Conservation (phyloP, 2,797 vertebrate genomes). For the Thalassophryne amazonica region DNA sequence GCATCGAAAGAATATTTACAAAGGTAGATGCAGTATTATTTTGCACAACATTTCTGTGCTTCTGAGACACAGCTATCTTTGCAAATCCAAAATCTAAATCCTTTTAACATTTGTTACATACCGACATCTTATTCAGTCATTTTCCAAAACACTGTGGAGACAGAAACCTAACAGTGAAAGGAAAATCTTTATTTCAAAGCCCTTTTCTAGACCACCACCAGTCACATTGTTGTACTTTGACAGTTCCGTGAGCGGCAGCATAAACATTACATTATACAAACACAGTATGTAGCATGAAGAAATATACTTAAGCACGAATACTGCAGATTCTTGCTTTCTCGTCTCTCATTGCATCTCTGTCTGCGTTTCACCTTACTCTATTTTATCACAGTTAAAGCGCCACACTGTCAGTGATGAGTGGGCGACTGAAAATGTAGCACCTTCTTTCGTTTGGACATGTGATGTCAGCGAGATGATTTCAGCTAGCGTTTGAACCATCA, state of each 20-base stretch:
- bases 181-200: slow-evolving; percentile 25
- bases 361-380: slow-evolving; percentile 36
- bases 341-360: slow-evolving; percentile 16
- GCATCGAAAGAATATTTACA: slow-evolving; percentile 10
- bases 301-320: slow-evolving; percentile 21
- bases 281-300: slow-evolving; percentile 33
- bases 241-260: slow-evolving; percentile 4
- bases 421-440: slow-evolving; percentile 51
- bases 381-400: slow-evolving; percentile 49
- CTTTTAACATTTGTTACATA: slow-evolving; percentile 26
- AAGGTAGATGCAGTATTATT: slow-evolving; percentile 23
- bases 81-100: slow-evolving; percentile 6
- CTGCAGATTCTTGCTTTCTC: slow-evolving; percentile 18
- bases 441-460: slow-evolving; percentile 30
- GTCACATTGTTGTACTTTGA: slow-evolving; percentile 7
- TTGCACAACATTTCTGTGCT: slow-evolving; percentile 30
- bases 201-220: slow-evolving; percentile 36
- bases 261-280: slow-evolving; percentile 37
- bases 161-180: slow-evolving; percentile 20
- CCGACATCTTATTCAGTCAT: slow-evolving; percentile 35
- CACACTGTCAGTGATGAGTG: slow-evolving; percentile 28
- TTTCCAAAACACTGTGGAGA: slow-evolving; percentile 10
- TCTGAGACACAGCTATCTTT: not conserved
- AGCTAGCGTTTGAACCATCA: slow-evolving; percentile 40
- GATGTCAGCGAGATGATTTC: slow-evolving; percentile 31